A percentile compares a stretch with the other conserved stretches of the same genome.
Conservation (phyloP, 2,797 vertebrate genomes). For the Bradypodion ventrale region DNA sequence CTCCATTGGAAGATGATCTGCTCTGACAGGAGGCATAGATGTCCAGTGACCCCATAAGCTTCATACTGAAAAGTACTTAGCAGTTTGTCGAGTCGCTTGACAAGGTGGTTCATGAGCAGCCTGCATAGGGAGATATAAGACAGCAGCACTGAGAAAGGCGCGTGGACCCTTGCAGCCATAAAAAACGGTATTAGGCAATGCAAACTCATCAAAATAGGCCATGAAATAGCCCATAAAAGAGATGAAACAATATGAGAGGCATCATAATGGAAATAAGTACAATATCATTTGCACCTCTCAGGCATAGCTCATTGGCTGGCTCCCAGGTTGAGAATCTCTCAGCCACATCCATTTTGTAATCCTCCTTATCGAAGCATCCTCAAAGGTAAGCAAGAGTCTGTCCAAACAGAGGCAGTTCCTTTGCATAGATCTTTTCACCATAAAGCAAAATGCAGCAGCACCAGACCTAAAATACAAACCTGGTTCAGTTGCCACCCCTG, state of each 20-base stretch:
- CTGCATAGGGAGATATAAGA: constrained; percentile 14
- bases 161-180: not conserved
- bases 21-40: constrained; percentile 47
- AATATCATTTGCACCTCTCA: constrained; percentile 19
- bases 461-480: not conserved
- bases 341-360: not conserved
- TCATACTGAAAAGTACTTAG: constrained; percentile 32
- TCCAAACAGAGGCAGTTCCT: not conserved
- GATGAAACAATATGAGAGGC: constrained; percentile 43
- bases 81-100: constrained; percentile 31
- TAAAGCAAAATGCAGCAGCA: not conserved
- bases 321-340: constrained; percentile 15
- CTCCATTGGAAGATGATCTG: constrained; percentile 40
- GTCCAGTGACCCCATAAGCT: constrained; percentile 48
- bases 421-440: not conserved
- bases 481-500: too few species aligned
- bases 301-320: not conserved
- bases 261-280: constrained; percentile 41
- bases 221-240: constrained; percentile 49
- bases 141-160: constrained; percentile 32
- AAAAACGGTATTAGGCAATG: constrained; percentile 19
- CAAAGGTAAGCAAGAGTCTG: constrained; percentile 9
- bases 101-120: constrained; percentile 38
- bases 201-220: constrained; percentile 53
- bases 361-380: constrained; percentile 25